phyloP scores from a whole-genome alignment of 2,113 vertebrate genomes.

The Channa argus region DNA sequence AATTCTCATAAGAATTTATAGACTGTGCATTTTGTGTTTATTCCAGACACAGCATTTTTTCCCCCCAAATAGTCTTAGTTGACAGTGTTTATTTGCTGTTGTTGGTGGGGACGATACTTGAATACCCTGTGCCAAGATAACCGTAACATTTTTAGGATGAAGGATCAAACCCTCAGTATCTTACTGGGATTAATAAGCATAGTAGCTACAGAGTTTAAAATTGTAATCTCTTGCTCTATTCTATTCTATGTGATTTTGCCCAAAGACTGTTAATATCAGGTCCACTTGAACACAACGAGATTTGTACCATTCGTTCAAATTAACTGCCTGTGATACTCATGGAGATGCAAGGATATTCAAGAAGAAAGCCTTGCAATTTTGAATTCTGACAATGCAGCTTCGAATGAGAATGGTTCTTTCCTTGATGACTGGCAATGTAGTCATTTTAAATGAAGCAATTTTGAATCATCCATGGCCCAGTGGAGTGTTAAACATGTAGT shows the following conservation, averaged over 20 bases:
- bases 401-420: conserved; percentile 20
- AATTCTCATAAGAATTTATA: too few relatives aligned
- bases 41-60: too few relatives aligned
- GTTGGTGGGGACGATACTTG: too few relatives aligned
- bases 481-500: conserved; percentile 78
- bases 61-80: too few relatives aligned
- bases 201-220: neutral
- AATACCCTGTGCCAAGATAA: neutral
- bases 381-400: conserved; percentile 44
- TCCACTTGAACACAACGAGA: too few relatives aligned
- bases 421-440: conserved; percentile 49
- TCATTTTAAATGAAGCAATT: conserved; percentile 70
- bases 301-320: neutral
- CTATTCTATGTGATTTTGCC: neutral
- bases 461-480: conserved; percentile 63
- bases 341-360: conserved; percentile 3
- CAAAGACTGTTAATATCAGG: neutral
- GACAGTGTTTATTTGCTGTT: too few relatives aligned
- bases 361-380: conserved; percentile 34
- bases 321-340: neutral
- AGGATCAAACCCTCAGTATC: too few relatives aligned
- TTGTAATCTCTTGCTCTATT: neutral
- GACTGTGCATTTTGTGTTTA: too few relatives aligned
- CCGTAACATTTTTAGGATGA: too few relatives aligned
- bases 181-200: neutral